A percentile compares a stretch with the other conserved stretches of the same genome.
Evolutionary conservation across 2,113 vertebrate genomes (phyloP).

Genomic region (Pterocles gutturalis): DNA sequence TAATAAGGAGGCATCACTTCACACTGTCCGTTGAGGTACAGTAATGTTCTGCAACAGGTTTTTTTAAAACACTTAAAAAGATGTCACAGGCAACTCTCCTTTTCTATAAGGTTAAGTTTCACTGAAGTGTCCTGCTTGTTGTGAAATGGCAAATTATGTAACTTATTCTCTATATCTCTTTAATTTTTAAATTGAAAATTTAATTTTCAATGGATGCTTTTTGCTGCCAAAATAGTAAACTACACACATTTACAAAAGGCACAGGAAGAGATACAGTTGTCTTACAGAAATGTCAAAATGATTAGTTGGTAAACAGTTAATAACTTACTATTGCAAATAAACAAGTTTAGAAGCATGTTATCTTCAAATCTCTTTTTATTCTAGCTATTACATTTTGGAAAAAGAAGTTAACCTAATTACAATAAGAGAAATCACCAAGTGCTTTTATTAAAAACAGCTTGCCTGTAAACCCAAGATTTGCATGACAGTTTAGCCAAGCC

Average conservation of each 20-base stretch:
- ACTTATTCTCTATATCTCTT: slow-evolving; percentile 41
- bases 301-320: slow-evolving; percentile 45
- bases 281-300: slow-evolving; percentile 48
- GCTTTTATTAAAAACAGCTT: neutral
- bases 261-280: neutral
- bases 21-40: slow-evolving; percentile 58
- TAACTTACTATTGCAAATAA: slow-evolving; percentile 42
- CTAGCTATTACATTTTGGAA: slow-evolving; percentile 11
- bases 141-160: slow-evolving; percentile 21
- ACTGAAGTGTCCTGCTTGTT: slow-evolving; percentile 12
- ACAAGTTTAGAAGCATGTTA: slow-evolving; percentile 29
- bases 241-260: slow-evolving; percentile 21
- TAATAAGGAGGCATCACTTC: neutral
- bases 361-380: neutral
- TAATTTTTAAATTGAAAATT: slow-evolving; percentile 41
- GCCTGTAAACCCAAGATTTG: neutral
- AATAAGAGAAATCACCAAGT: slow-evolving; percentile 19
- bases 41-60: slow-evolving; percentile 46
- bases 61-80: slow-evolving; percentile 54
- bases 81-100: slow-evolving; percentile 23
- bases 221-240: slow-evolving; percentile 23
- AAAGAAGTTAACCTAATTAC: slow-evolving; percentile 42
- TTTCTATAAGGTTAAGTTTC: slow-evolving; percentile 39
- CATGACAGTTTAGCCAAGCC: neutral
- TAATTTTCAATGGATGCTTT: slow-evolving; percentile 39